Evolutionary conservation across 2,797 vertebrate genomes (phyloP).

Genomic region (Ispidina lecontei): DNA sequence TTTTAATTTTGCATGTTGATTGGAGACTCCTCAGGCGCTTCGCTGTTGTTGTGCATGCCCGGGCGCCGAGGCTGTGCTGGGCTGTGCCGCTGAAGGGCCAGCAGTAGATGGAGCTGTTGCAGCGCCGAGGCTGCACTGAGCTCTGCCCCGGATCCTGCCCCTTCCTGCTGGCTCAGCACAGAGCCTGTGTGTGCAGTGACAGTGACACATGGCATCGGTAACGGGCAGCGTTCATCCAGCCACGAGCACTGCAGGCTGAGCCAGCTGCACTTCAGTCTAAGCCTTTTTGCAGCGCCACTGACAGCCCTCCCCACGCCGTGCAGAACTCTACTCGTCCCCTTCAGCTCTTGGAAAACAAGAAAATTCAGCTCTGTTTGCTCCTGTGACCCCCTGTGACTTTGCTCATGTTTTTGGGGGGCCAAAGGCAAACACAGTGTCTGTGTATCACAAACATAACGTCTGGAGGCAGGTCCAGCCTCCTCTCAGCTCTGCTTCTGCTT

Average conservation of each 20-base stretch:
- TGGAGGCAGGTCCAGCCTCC: background rate
- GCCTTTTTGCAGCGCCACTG: background rate
- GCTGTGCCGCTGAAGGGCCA: rapidly evolving
- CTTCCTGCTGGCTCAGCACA: background rate
- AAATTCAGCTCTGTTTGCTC: background rate
- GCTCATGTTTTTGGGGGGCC: background rate
- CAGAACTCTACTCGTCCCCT: background rate
- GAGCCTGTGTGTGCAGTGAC: background rate
- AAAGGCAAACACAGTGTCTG: background rate
- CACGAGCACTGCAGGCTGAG: background rate
- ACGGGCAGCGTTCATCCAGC: background rate
- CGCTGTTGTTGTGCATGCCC: background rate
- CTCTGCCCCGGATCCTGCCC: background rate
- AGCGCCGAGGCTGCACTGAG: background rate
- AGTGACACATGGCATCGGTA: background rate
- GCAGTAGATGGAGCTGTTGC: constrained; percentile 50
- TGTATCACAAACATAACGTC: background rate
- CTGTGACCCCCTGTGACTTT: background rate
- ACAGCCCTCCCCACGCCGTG: background rate
- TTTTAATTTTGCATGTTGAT: constrained; percentile 27
- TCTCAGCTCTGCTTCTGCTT: constrained; percentile 10
- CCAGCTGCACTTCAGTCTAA: background rate
- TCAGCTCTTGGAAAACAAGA: background rate
- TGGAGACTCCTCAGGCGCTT: background rate
- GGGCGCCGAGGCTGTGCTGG: background rate